phyloP scores from a whole-genome alignment of 2,888 invertebrate genomes.

The Lomographa bimaculata region DNA sequence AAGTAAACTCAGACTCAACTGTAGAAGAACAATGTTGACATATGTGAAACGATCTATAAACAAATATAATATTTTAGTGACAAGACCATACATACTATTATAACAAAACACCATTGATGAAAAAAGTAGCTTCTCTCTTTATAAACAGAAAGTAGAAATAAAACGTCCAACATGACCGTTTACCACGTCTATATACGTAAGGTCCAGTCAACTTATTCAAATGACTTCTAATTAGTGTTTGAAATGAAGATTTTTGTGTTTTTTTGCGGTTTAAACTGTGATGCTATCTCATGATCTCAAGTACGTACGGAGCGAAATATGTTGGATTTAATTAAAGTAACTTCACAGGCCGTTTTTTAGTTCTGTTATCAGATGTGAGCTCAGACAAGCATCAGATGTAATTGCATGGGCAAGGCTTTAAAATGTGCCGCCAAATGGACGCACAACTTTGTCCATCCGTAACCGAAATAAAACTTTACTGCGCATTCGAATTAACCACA shows the following conservation, averaged over 20 bases:
- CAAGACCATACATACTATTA: too few species aligned
- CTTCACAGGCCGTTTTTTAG: conserved; percentile 61
- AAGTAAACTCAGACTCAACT: too few species aligned
- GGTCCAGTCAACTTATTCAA: conserved; percentile 42
- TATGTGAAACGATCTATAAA: too few species aligned
- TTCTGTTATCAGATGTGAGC: conserved; percentile 71
- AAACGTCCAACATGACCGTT: conserved; percentile 2
- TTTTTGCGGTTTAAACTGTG: conserved; percentile 40
- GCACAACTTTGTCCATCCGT: conserved; percentile 39
- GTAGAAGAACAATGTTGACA: too few species aligned
- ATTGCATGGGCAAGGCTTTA: conserved; percentile 66
- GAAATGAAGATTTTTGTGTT: conserved; percentile 50
- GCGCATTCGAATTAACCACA: conserved; percentile 16
- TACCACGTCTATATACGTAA: conserved; percentile 16
- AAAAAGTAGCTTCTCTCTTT: too few species aligned
- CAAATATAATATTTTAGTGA: too few species aligned
- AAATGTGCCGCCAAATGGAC: conserved; percentile 61
- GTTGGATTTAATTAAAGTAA: conserved; percentile 72
- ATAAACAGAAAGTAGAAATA: too few species aligned
- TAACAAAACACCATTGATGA: too few species aligned
- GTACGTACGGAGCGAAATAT: conserved; percentile 54
- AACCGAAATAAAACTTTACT: conserved; percentile 18
- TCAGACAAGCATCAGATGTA: conserved; percentile 70
- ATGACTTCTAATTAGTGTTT: conserved; percentile 53
- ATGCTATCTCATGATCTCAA: conserved; percentile 50